A percentile compares a stretch with the other conserved stretches of the same genome.
Evolutionary conservation across 2,888 invertebrate species (phyloP).

Genomic region (Drosophila planitibia): DNA sequence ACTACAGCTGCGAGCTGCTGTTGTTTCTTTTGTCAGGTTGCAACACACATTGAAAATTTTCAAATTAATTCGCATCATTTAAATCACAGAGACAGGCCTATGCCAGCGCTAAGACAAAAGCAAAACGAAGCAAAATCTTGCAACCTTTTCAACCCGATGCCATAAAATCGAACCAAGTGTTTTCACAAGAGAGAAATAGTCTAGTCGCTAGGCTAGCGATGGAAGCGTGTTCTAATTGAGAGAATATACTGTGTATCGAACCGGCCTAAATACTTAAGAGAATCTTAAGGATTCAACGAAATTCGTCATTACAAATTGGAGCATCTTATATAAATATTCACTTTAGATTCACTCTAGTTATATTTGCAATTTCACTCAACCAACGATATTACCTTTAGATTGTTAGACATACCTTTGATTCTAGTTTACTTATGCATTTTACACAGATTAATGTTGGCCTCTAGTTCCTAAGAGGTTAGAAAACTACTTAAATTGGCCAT

Average conservation of each 20-base stretch:
- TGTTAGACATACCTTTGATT: too few relatives aligned
- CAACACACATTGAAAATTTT: conserved; percentile 48
- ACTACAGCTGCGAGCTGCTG: conserved; percentile 8
- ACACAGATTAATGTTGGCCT: neutral
- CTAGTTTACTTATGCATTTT: neutral
- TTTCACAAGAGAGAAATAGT: conserved; percentile 20
- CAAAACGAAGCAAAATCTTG: conserved; percentile 23
- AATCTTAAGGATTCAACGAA: neutral
- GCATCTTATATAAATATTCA: neutral
- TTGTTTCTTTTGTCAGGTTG: conserved; percentile 26
- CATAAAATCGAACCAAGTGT: conserved; percentile 41
- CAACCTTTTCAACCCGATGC: conserved; percentile 7
- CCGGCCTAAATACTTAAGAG: neutral
- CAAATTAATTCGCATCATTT: conserved; percentile 82
- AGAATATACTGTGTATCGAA: neutral
- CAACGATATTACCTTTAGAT: neutral
- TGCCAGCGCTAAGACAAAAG: conserved; percentile 13
- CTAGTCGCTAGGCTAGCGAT: conserved; percentile 35
- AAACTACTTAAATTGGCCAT: neutral
- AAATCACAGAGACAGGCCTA: conserved; percentile 67
- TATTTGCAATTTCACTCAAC: neutral
- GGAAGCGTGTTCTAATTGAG: conserved; percentile 3
- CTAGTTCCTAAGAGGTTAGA: neutral
- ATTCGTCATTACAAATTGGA: neutral
- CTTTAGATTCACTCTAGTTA: neutral